Percentiles rank a stretch among this genome's conserved stretches.
These are phyloP conservation scores for Bombycilla garrulus DNA, from an alignment of 2,113 vertebrate species.

Conservation along the genomic window DNA sequence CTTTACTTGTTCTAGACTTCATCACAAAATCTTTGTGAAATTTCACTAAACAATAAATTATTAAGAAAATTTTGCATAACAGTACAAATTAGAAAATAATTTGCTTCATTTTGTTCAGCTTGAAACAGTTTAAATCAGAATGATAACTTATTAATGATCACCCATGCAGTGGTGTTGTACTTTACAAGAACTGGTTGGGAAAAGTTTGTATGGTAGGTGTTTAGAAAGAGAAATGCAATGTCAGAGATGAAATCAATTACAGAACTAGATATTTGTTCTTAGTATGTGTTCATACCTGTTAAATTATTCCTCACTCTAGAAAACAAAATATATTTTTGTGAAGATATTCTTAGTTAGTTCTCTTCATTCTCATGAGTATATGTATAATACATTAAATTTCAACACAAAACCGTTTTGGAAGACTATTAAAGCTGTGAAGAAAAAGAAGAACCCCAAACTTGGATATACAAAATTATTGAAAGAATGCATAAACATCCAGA, in stretches of 20 bases:
- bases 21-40: background rate
- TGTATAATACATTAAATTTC: background rate
- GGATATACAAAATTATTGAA: background rate
- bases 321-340: background rate
- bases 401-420: background rate
- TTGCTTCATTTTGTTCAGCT: background rate
- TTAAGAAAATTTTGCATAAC: background rate
- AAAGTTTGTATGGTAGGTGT: background rate
- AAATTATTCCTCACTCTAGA: background rate
- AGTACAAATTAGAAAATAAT: background rate
- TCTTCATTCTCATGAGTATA: background rate
- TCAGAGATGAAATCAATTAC: background rate
- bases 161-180: background rate
- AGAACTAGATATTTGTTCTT: background rate
- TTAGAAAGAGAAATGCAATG: background rate
- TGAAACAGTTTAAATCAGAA: background rate
- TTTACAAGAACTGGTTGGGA: background rate
- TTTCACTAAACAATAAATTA: background rate
- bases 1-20: background rate
- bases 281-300: background rate
- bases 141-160: background rate
- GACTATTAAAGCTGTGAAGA: background rate
- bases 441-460: accelerated
- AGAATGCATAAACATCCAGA: background rate
- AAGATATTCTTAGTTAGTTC: background rate